These are phyloP conservation scores for Urocynchramus pylzowi DNA, from an alignment of 2,113 vertebrate species.

Conservation along the genomic window DNA sequence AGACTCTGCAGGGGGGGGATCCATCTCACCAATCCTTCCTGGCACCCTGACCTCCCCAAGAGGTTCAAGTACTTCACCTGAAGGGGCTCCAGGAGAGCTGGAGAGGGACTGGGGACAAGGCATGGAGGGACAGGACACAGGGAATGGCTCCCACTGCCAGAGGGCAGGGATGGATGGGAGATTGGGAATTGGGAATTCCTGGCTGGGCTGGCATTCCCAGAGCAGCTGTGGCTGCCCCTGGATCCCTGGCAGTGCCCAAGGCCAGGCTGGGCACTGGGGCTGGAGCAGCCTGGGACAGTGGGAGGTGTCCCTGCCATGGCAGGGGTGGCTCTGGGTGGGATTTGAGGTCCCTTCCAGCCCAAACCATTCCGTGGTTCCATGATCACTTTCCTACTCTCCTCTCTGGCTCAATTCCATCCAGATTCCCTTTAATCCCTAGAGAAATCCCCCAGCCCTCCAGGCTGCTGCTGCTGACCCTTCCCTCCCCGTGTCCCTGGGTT, in stretches of 20 bases:
- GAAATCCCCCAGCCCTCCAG: background rate
- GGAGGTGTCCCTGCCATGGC: background rate
- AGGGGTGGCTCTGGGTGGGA: background rate
- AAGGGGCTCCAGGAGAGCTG: background rate
- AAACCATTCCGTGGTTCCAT: background rate
- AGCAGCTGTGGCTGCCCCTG: background rate
- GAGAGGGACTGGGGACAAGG: background rate
- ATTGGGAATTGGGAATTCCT: background rate
- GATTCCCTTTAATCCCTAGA: background rate
- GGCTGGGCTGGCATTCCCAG: background rate
- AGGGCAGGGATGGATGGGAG: background rate
- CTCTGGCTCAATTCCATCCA: background rate
- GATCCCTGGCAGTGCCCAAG: background rate
- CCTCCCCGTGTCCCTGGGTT: accelerated
- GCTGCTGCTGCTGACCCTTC: background rate
- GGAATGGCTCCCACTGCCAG: background rate
- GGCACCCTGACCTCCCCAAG: background rate
- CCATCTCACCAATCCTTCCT: background rate
- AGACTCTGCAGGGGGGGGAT: background rate
- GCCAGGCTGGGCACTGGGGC: background rate
- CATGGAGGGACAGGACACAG: background rate
- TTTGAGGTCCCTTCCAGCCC: background rate
- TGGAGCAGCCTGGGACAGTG: background rate
- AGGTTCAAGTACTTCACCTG: background rate
- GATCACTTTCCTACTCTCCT: background rate